Percentiles rank a stretch among this genome's conserved stretches.
phyloP scores from a whole-genome alignment of 2,888 invertebrate genomes.

The Ichneumoninae sp. region DNA sequence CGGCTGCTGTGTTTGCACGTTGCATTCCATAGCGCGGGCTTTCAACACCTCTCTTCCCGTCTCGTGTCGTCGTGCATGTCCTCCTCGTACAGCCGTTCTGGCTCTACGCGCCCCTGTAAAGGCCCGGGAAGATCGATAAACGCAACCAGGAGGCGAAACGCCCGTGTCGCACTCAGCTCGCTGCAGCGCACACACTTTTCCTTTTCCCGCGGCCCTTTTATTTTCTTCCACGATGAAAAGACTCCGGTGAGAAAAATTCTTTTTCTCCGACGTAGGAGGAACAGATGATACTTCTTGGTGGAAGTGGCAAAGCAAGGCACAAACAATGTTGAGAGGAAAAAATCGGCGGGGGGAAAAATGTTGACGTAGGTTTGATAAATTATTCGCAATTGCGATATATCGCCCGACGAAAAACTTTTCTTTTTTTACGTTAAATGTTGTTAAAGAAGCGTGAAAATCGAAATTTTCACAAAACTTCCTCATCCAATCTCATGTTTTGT shows the following conservation, averaged over 20 bases:
- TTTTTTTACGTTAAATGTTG: no score
- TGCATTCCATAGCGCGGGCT: constrained; percentile 72
- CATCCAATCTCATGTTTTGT: no score
- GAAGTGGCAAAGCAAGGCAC: not conserved
- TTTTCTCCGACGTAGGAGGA: constrained; percentile 44
- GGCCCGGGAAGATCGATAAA: constrained; percentile 72
- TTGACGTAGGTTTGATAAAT: not conserved
- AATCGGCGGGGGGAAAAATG: not conserved
- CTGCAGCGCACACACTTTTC: constrained; percentile 27
- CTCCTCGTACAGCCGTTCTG: constrained; percentile 46
- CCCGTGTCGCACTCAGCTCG: constrained; percentile 55
- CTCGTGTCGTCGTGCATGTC: constrained; percentile 43
- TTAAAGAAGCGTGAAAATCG: no score
- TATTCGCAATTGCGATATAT: no score
- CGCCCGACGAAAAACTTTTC: no score
- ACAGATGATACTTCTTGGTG: constrained; percentile 32
- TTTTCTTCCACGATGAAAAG: constrained; percentile 34
- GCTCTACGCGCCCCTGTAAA: constrained; percentile 43
- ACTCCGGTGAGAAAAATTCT: constrained; percentile 44
- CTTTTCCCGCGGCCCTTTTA: constrained; percentile 41
- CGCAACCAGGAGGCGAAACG: constrained; percentile 67
- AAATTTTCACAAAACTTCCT: no score
- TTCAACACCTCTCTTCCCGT: constrained; percentile 69
- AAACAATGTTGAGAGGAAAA: constrained; percentile 7
- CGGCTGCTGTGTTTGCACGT: constrained; percentile 69